Evolutionary conservation across 30 jellyfish, hydroid and myxozoan species (phyloP).

Genomic region (Pseudorhiza aurosa): DNA sequence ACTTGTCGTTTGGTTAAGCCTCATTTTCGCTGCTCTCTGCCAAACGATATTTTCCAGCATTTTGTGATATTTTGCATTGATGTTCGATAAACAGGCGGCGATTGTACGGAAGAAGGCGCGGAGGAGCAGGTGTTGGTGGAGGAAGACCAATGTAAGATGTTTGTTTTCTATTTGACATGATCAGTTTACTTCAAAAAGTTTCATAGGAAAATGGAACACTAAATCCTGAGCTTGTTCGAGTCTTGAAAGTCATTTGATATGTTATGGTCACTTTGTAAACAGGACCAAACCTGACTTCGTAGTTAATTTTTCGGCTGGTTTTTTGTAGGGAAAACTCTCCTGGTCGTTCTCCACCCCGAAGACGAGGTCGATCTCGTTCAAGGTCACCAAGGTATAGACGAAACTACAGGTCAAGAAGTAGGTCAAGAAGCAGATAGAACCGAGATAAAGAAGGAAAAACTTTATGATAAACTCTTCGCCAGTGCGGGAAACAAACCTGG

Average conservation of each 20-base stretch:
- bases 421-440: constrained; percentile 67
- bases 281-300: too few species aligned
- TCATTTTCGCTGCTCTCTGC: too few species aligned
- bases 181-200: too few species aligned
- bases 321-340: constrained; percentile 54
- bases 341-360: constrained; percentile 94
- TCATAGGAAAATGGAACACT: too few species aligned
- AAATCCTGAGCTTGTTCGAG: too few species aligned
- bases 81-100: constrained; percentile 83
- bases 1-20: too few species aligned
- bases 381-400: constrained; percentile 80
- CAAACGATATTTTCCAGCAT: neutral
- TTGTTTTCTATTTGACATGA: neutral
- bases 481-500: too few species aligned
- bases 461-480: too few species aligned
- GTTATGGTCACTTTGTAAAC: too few species aligned
- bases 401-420: constrained; percentile 61
- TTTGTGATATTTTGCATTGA: neutral
- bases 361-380: constrained; percentile 92
- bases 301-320: too few species aligned
- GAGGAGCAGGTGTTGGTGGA: constrained; percentile 99
- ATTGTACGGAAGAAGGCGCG: constrained; percentile 89
- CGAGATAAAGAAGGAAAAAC: too few species aligned
- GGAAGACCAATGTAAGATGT: constrained; percentile 72
- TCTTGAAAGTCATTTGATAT: too few species aligned